These are phyloP conservation scores for Nomada lathburiana DNA, from an alignment of 2,888 invertebrate genomes.

Conservation along the genomic window DNA sequence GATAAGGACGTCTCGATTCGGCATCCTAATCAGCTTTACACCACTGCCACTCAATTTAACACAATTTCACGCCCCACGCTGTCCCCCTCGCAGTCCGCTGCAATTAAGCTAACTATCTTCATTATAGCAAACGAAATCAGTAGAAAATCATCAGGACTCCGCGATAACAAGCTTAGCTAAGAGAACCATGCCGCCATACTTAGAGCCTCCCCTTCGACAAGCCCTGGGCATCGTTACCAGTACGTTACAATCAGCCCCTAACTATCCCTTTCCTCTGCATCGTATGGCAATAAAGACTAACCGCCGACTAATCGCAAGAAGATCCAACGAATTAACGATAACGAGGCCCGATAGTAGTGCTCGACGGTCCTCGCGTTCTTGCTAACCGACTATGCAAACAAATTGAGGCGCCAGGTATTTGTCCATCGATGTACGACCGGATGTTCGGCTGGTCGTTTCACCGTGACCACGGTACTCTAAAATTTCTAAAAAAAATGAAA, in stretches of 20 bases:
- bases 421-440: conserved; percentile 49
- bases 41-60: no score
- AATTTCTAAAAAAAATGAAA: no score
- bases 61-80: background rate
- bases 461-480: conserved; percentile 29
- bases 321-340: conserved; percentile 19
- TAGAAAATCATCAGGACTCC: background rate
- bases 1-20: no score
- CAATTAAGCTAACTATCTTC: background rate
- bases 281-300: background rate
- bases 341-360: background rate
- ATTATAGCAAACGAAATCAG: background rate
- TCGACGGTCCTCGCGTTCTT: background rate
- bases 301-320: background rate
- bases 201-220: background rate
- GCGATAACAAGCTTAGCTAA: background rate
- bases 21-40: no score
- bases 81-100: background rate
- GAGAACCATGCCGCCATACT: background rate
- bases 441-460: conserved; percentile 55
- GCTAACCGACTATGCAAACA: conserved; percentile 30
- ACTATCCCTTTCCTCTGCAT: background rate
- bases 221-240: background rate
- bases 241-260: background rate
- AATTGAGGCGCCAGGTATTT: conserved; percentile 10